Percentiles rank a stretch among this genome's conserved stretches.
phyloP scores from a whole-genome alignment of 1,140 invertebrate genomes.

The Manduca sexta region DNA sequence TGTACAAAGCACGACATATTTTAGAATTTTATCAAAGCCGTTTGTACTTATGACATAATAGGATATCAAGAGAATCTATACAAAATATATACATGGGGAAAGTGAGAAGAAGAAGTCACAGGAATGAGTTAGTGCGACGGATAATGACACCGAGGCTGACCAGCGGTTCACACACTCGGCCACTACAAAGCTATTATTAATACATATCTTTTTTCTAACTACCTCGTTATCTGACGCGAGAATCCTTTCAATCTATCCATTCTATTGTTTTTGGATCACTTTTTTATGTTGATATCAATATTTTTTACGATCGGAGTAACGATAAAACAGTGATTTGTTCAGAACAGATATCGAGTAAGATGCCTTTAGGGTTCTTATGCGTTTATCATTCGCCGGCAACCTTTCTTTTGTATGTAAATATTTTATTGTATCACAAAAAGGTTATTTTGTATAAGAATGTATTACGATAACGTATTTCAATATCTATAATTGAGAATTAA shows the following conservation, averaged over 20 bases:
- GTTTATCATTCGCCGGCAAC: constrained; percentile 62
- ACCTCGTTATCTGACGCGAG: constrained; percentile 55
- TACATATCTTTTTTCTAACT: constrained; percentile 60
- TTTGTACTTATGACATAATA: too few relatives aligned
- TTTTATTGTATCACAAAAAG: constrained; percentile 56
- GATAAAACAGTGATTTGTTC: constrained; percentile 72
- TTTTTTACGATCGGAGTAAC: constrained; percentile 64
- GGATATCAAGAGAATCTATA: too few relatives aligned
- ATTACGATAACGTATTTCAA: constrained; percentile 3
- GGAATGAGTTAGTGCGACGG: too few relatives aligned
- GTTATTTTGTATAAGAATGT: constrained; percentile 7
- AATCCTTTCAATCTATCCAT: constrained; percentile 67
- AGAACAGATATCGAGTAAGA: constrained; percentile 55
- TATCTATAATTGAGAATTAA: too few relatives aligned
- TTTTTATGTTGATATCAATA: constrained; percentile 69
- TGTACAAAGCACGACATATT: too few relatives aligned
- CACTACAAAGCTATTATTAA: constrained; percentile 65
- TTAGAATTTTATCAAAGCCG: too few relatives aligned
- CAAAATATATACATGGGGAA: too few relatives aligned
- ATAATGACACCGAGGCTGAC: constrained; percentile 23
- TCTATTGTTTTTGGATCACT: constrained; percentile 68
- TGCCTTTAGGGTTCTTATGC: constrained; percentile 57
- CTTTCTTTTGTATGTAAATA: constrained; percentile 62
- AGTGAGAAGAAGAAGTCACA: too few relatives aligned
- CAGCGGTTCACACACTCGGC: constrained; percentile 36